Conservation (phyloP, 2,888 invertebrate genomes). For the Dicranocentrus wangi region DNA sequence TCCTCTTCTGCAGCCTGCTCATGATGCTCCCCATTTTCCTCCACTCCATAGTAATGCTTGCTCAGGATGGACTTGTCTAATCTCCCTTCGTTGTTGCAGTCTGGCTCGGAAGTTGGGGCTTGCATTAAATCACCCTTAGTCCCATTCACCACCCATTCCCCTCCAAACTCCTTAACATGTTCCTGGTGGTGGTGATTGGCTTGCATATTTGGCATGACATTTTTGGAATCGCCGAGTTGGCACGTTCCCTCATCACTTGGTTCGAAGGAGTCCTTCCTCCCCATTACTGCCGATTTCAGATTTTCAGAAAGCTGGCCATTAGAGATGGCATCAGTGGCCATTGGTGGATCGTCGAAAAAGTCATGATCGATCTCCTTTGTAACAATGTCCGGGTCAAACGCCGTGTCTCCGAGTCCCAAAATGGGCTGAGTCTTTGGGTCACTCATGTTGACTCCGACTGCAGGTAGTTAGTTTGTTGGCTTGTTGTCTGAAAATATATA, state of each 20-base stretch:
- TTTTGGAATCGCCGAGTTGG: not conserved
- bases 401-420: slow-evolving; percentile 59
- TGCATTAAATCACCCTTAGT: not conserved
- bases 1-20: not conserved
- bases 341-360: slow-evolving; percentile 66
- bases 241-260: not conserved
- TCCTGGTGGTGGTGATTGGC: no score
- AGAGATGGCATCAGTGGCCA: not conserved
- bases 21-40: not conserved
- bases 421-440: slow-evolving; percentile 21
- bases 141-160: no score
- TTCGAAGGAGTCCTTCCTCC: not conserved
- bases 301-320: not conserved
- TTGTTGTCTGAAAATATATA: no score
- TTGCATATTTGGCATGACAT: not conserved
- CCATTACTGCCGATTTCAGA: not conserved
- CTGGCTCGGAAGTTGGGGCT: not conserved
- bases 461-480: no score
- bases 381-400: slow-evolving; percentile 61
- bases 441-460: slow-evolving; percentile 44
- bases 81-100: not conserved
- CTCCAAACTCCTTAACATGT: not conserved
- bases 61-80: no score
- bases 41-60: not conserved
- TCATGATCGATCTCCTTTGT: slow-evolving; percentile 67